Conservation (phyloP, 2,797 vertebrate species). For the Thunnus albacares region DNA sequence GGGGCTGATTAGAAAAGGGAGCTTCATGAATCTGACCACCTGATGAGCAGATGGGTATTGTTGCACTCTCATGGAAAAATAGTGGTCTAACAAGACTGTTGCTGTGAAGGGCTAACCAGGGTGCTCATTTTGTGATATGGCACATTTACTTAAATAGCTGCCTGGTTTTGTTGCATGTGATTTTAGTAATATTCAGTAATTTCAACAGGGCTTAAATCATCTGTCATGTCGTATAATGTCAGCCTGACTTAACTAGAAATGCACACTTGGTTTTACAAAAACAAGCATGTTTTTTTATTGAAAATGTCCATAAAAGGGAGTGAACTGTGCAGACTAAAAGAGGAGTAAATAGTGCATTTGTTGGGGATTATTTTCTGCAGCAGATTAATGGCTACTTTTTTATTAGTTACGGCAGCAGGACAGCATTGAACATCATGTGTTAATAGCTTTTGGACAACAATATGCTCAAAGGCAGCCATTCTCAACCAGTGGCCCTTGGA, state of each 20-base stretch:
- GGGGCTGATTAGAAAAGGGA: slow-evolving; percentile 73
- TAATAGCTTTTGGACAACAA: too few species aligned
- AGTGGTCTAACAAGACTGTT: slow-evolving; percentile 39
- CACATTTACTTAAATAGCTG: slow-evolving; percentile 29
- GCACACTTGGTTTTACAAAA: slow-evolving; percentile 5
- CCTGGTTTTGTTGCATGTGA: slow-evolving; percentile 6
- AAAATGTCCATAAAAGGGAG: neutral
- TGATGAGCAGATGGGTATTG: slow-evolving; percentile 63
- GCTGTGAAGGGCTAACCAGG: slow-evolving; percentile 11
- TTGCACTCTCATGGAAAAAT: slow-evolving; percentile 39
- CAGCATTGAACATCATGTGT: too few species aligned
- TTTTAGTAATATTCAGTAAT: neutral
- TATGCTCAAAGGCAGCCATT: too few species aligned
- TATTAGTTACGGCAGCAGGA: neutral
- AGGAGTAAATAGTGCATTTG: neutral
- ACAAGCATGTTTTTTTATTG: slow-evolving; percentile 1
- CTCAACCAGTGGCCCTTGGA: too few species aligned
- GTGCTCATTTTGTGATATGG: slow-evolving; percentile 17
- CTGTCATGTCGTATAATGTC: neutral
- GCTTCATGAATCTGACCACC: slow-evolving; percentile 65
- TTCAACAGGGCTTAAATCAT: neutral
- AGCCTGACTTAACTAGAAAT: neutral
- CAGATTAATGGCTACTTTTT: neutral
- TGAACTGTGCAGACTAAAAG: neutral
- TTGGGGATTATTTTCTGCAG: neutral